Evolutionary conservation across 1,140 invertebrate genomes (phyloP).

Genomic region (Chionoecetes opilio): DNA sequence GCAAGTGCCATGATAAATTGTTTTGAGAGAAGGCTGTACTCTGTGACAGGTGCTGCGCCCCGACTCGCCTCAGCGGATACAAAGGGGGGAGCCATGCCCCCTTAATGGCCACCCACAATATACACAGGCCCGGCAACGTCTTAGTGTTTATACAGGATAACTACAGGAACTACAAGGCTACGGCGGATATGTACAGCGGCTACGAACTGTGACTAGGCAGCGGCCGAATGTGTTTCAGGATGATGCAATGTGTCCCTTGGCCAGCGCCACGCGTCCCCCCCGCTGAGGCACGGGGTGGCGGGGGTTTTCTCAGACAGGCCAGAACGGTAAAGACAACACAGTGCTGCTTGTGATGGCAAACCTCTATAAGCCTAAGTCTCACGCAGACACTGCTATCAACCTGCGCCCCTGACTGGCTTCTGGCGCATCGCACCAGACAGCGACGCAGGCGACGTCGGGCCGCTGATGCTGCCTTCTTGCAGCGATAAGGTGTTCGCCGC

Average conservation of each 20-base stretch:
- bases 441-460: neutral
- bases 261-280: neutral
- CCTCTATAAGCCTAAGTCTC: neutral
- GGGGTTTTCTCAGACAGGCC: neutral
- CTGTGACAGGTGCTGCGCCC: neutral
- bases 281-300: neutral
- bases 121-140: neutral
- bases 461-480: neutral
- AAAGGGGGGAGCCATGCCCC: neutral
- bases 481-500: neutral
- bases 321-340: neutral
- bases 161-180: neutral
- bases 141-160: neutral
- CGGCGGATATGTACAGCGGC: neutral
- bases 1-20: neutral
- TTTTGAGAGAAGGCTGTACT: neutral
- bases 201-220: slow-evolving; percentile 27
- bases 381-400: neutral
- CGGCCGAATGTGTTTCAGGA: neutral
- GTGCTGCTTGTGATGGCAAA: neutral
- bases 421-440: neutral
- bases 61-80: neutral
- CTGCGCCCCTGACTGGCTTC: no score
- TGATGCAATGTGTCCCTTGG: neutral
- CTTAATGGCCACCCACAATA: neutral